Evolutionary conservation across 2,888 invertebrate genomes (phyloP).

Genomic region (Lithosia quadra): DNA sequence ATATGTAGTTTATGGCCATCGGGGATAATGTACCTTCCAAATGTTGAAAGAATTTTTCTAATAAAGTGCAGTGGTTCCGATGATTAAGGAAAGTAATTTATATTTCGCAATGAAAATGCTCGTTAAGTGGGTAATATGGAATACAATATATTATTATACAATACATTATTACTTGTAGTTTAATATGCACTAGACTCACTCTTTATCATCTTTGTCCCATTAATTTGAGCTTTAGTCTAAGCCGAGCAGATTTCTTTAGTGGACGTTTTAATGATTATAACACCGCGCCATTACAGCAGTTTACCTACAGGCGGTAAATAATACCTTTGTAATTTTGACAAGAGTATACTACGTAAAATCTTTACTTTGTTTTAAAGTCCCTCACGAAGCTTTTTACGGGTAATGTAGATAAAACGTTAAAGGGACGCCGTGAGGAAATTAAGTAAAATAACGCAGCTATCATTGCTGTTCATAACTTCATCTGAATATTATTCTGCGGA

Average conservation of each 20-base stretch:
- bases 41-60: no score
- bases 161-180: no score
- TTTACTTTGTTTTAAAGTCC: conserved; percentile 6
- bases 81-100: no score
- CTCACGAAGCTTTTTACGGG: conserved; percentile 39
- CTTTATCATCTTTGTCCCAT: background rate
- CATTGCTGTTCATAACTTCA: conserved; percentile 26
- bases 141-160: no score
- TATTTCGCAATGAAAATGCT: no score
- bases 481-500: conserved; percentile 42
- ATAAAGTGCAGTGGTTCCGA: no score
- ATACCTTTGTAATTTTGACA: conserved; percentile 7
- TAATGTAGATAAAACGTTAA: conserved; percentile 49
- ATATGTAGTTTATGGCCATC: no score
- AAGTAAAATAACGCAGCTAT: conserved; percentile 42
- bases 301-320: background rate
- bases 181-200: no score
- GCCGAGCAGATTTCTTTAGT: background rate
- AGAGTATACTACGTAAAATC: background rate
- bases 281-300: background rate
- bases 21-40: no score
- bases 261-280: background rate
- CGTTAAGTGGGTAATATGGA: no score
- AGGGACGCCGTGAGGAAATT: conserved; percentile 18
- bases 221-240: background rate